Evolutionary conservation across 2,113 vertebrate species (phyloP).

Genomic region (Pionites leucogaster): DNA sequence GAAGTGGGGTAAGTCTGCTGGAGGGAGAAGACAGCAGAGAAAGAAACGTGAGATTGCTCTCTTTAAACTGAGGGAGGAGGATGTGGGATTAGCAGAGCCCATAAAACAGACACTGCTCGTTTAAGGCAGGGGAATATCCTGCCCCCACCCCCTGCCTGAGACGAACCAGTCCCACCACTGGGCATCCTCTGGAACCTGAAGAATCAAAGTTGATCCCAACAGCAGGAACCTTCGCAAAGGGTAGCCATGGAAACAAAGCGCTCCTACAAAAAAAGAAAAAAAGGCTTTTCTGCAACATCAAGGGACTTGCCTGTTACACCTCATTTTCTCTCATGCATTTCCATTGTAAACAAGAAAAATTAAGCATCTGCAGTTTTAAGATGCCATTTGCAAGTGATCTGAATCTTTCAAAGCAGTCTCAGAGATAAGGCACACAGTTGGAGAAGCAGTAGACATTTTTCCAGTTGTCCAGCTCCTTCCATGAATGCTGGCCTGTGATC

Average conservation of each 20-base stretch:
- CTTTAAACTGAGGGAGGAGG: background rate
- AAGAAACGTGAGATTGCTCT: background rate
- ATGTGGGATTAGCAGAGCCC: background rate
- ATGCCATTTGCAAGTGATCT: background rate
- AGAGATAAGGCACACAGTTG: background rate
- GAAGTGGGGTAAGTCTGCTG: background rate
- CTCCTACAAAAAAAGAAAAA: background rate
- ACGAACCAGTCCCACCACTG: background rate
- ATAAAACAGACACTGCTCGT: background rate
- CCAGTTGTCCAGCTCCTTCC: background rate
- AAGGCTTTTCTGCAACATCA: background rate
- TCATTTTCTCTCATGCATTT: background rate
- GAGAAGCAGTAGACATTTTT: background rate
- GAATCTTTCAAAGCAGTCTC: background rate
- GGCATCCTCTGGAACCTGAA: background rate
- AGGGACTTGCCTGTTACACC: background rate
- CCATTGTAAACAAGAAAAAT: background rate
- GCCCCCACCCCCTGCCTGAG: background rate
- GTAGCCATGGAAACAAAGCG: slow-evolving; percentile 1
- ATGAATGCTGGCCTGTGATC: background rate
- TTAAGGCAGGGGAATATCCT: background rate
- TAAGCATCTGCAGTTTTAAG: background rate
- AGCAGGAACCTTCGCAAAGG: background rate
- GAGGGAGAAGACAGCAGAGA: background rate
- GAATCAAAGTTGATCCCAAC: background rate